Evolutionary conservation across 1,140 invertebrate genomes (phyloP), one percentile per base, ranked within the genome.

Genomic region (Contarinia nasturtii): DNA sequence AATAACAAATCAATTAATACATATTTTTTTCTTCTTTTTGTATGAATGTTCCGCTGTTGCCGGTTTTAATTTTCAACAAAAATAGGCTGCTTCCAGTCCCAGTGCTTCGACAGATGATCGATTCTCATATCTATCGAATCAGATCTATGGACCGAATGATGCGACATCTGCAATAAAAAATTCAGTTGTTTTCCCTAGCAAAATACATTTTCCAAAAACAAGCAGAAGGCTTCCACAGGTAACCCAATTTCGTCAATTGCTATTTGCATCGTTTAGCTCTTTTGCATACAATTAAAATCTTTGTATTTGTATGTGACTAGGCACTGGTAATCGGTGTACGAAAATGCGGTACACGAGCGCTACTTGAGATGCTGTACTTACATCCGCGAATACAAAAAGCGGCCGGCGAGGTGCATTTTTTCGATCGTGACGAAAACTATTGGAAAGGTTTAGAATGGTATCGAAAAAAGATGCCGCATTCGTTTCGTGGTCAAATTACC

Each of bases 351-450:
- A 96, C 91, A 0, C 67, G 90, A 34, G 91, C 91, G 2, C 69
- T 96, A 1, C 75, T 96, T 21, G 91, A 95, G 67, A 94, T 94
- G 84, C 73, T 96, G 20, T 87, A 87, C 58, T 70, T 94, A 8
- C 91, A 96, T 67, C 88, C 89, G 11, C 76, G 85, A 67, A 80
- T 95, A 33, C 86, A 89, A 62, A 92, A 91, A 58, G 86, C 88
- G 5, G 84, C 86, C 11, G 82, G 88, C 14, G 90, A 94, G 66
- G 84, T 92, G 4, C 89, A 94, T 63, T 94, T 93, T 68, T 94
- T 94, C 66, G 90, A 94, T 65, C 71, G 84, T 2, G 85, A 88
- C 58, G 85, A 88, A 57, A 88, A 94, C 62, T 96, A 91, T 61
- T 74, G 79, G 42, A 76, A 79, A 48, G 91, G 91, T 2, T 67